Base-by-base conservation (phyloP, 2,113 vertebrate genomes). In the Mormoops blainvillei region DNA sequence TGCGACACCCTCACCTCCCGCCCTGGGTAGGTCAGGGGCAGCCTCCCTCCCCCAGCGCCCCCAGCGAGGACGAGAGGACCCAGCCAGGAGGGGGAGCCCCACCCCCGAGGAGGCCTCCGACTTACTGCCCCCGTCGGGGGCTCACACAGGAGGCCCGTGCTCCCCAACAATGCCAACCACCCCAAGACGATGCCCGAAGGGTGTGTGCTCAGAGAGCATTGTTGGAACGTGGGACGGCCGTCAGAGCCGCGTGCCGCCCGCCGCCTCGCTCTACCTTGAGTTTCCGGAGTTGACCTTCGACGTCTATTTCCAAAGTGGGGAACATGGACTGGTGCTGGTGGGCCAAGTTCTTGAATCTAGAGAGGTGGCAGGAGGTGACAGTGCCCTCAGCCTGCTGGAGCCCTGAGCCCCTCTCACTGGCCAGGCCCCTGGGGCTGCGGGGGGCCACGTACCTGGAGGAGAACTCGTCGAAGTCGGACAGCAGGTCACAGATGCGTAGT, bases 321-420 rank as follows among this genome's bases (percentile, higher is more conserved):
- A 99, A 99, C 99, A 99, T 99, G 97, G 99, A 99, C 94, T 99
- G 99, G 98, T 99, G 99, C 76, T 99, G 99, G 54, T 98, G 99
- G 65, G 99, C 99, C 85, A 99, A 98, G 95, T 99, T 99, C 98
- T 99, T 99, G 98, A 99, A 99, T 94, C 99, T 99, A 96, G 81
- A 98, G 97, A 93, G 94, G 54, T 0, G 14, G 92, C 26, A 4
- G 1, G 9, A 4, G 22, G 36, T 9, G 76, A 31, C n/a, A n/a
- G 36, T 61, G 3, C 45, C 71, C 12, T 10, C 9, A 0, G 15
- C 33, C 48, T 14, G 14, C 48, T 7, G n/a, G 38, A 15, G 3
- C 33, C 43, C 86, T 2, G 0, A 1, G 12, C 0, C 92, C 67
- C 26, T 13, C 33, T 31, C 31, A 3, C 67, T 0, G 31, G 31